Base-by-base conservation (phyloP, 2,113 vertebrate genomes). In the Procavia capensis region DNA sequence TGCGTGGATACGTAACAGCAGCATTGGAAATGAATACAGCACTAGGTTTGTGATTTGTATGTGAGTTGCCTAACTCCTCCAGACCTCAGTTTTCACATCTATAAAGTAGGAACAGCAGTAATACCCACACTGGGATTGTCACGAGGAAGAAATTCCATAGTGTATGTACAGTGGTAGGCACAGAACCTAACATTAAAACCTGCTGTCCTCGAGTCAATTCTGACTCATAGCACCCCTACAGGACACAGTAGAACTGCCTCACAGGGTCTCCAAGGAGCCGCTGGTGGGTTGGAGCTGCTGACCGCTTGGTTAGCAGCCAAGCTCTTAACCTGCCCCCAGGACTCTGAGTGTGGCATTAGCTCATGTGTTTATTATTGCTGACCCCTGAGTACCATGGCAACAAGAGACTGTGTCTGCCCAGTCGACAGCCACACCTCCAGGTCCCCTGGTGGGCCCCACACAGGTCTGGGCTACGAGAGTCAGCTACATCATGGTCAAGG, bases 91-190 rank as follows among this genome's bases (percentile, higher is more conserved):
- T 50, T 88, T 41, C 70, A 59, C 61, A 64, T 16, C 41, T 66
- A 59, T 61, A 4, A 80, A 39, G 22, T 31, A 89, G 61, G 59
- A 86, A 74, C 22, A 41, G 45, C 34, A 57, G 7, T 7, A 13
- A 76, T 6, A 10, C 24, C 6, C 50, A 9, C 2, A 4, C 47
- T 29, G 41, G 31, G 43, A 50, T 11, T 41, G 74, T 45, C 2
- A 0, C 0, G 66, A 47, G 80, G 34, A 80, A 74, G 72, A 66
- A 20, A 9, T 6, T 8, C 34, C 54, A 54, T 8, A 34, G 57
- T 11, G 61, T 3, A 41, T 0, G 0, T 11, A 6, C 3, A 11
- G 54, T 17, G n/a, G 6, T 17, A 4, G 64, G 59, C 1, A 27
- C 16, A 25, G 61, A 63, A 70, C 45, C 74, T 29, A 4, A 72